Evolutionary conservation across 2,113 vertebrate species (phyloP).

Genomic region (Protobothrops flavoviridis): DNA sequence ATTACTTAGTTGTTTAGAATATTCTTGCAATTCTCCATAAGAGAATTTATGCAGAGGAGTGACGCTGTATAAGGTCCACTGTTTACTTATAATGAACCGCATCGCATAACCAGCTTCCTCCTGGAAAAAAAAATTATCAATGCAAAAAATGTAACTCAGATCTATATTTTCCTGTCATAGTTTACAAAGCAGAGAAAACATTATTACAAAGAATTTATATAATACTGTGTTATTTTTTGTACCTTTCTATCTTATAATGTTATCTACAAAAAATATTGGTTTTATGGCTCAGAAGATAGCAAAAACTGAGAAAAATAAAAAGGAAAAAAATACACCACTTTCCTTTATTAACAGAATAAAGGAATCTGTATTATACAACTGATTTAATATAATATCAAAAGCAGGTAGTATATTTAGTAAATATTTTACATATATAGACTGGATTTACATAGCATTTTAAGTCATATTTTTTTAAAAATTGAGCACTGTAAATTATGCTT

Average conservation of each 20-base stretch:
- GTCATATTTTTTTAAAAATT: background rate
- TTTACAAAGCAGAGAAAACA: background rate
- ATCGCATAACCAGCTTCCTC: constrained; percentile 67
- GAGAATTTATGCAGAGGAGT: constrained; percentile 85
- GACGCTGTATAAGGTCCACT: constrained; percentile 88
- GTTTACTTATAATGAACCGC: constrained; percentile 74
- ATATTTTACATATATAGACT: background rate
- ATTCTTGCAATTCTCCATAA: constrained; percentile 71
- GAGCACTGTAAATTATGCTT: background rate
- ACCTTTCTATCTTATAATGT: background rate
- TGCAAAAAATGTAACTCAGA: background rate
- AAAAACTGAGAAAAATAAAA: background rate
- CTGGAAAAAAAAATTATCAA: constrained; percentile 54
- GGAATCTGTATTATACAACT: background rate
- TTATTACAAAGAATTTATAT: background rate
- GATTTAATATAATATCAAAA: background rate
- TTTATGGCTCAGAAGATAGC: background rate
- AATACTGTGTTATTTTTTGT: background rate
- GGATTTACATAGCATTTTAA: background rate
- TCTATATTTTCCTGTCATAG: background rate
- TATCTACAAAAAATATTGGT: background rate
- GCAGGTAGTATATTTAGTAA: background rate
- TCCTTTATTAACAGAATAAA: background rate
- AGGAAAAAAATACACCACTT: background rate
- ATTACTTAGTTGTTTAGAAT: constrained; percentile 77